phyloP scores from a whole-genome alignment of 1,140 invertebrate genomes.

The Trachymyrmex septentrionalis region DNA sequence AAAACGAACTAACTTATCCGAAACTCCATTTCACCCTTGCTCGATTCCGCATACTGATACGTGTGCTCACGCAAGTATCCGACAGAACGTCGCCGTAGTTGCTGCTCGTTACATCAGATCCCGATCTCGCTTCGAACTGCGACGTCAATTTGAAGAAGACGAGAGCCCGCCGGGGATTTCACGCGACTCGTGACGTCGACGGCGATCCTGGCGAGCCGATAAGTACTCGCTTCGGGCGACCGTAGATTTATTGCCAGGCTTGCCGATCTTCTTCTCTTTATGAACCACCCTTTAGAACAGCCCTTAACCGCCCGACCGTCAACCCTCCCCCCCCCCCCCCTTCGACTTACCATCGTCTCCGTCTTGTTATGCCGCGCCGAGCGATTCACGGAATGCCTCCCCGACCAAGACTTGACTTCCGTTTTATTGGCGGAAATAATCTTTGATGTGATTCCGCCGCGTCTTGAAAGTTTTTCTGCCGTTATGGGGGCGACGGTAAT shows the following conservation, averaged over 20 bases:
- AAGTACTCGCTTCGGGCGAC: constrained; percentile 85
- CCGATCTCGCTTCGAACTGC: constrained; percentile 35
- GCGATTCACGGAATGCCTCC: constrained; percentile 55
- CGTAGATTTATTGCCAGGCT: constrained; percentile 83
- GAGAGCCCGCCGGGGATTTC: constrained; percentile 77
- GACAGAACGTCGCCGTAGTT: not conserved
- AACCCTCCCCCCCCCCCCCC: not conserved
- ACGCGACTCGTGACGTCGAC: constrained; percentile 71
- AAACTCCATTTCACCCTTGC: constrained; percentile 16
- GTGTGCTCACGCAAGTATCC: not conserved
- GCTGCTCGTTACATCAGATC: constrained; percentile 29
- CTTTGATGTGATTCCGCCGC: constrained; percentile 84
- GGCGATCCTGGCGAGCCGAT: constrained; percentile 78
- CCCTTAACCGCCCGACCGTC: constrained; percentile 42
- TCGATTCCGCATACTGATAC: constrained; percentile 23
- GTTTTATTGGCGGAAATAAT: constrained; percentile 86
- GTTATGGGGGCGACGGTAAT: constrained; percentile 56
- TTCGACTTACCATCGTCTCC: constrained; percentile 6
- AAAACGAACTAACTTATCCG: not conserved
- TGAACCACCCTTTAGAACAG: constrained; percentile 72
- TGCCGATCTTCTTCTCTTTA: constrained; percentile 66
- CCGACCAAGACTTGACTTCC: constrained; percentile 78
- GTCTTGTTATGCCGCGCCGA: constrained; percentile 67
- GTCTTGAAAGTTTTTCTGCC: constrained; percentile 74
- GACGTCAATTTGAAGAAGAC: constrained; percentile 71